Conservation (phyloP, 2,888 invertebrate species). For the Pandemis corylana region DNA sequence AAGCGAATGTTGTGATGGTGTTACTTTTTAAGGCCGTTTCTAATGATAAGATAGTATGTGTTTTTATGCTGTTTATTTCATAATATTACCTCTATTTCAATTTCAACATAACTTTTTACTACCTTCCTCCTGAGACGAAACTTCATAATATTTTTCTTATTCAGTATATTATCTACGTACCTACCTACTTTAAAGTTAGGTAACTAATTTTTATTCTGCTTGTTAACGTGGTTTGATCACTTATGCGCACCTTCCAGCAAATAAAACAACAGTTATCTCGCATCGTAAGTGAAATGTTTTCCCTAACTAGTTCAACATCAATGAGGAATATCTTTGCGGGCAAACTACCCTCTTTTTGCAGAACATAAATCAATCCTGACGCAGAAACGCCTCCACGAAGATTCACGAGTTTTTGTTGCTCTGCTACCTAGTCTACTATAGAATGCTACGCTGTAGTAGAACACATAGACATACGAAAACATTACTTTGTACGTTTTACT, state of each 20-base stretch:
- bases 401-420: constrained; percentile 40
- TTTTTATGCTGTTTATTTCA: too few relatives aligned
- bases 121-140: too few relatives aligned
- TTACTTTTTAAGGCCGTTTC: too few relatives aligned
- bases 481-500: background rate
- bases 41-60: too few relatives aligned
- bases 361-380: constrained; percentile 41
- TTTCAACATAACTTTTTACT: too few relatives aligned
- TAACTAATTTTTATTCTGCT: too few relatives aligned
- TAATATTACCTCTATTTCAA: too few relatives aligned
- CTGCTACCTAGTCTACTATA: background rate
- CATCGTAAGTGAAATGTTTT: constrained; percentile 31
- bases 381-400: constrained; percentile 38
- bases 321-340: constrained; percentile 35
- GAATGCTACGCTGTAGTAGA: background rate
- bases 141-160: too few relatives aligned
- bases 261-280: background rate
- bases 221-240: background rate
- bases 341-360: constrained; percentile 31
- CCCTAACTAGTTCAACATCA: constrained; percentile 33
- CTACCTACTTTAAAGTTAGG: too few relatives aligned
- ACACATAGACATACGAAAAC: constrained; percentile 13
- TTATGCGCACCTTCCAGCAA: background rate
- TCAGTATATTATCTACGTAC: too few relatives aligned
- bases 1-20: too few relatives aligned